Conservation (phyloP, 2,888 invertebrate species). For the Trissolcus japonicus region DNA sequence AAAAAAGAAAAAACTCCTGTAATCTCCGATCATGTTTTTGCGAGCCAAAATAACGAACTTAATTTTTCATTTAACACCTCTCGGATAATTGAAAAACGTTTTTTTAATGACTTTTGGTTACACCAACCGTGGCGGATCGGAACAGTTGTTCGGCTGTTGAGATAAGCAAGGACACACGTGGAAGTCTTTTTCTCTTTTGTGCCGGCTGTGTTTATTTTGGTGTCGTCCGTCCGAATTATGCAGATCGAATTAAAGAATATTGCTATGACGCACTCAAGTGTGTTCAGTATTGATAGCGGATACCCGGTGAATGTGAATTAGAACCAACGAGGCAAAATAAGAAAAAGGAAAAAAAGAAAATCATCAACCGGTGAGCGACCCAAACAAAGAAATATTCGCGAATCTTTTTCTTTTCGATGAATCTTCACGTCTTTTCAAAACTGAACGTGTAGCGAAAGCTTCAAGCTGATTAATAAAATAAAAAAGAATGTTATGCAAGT, state of each 20-base stretch:
- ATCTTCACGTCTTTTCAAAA: too few relatives aligned
- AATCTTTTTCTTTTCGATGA: too few relatives aligned
- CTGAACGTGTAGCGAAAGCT: too few relatives aligned
- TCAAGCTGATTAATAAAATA: too few relatives aligned
- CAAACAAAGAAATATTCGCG: too few relatives aligned
- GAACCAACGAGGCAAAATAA: conserved; percentile 25
- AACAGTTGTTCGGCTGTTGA: conserved; percentile 13
- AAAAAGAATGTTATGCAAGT: too few relatives aligned
- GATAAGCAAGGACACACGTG: conserved; percentile 40
- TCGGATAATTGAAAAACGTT: background rate
- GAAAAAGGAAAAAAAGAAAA: too few relatives aligned
- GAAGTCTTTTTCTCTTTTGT: conserved; percentile 12
- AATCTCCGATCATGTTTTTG: too few relatives aligned
- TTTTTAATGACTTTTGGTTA: background rate
- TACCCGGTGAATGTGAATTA: conserved; percentile 39
- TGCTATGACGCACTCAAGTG: conserved; percentile 34
- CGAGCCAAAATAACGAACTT: too few relatives aligned
- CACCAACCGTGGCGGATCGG: background rate
- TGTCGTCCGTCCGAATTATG: conserved; percentile 43
- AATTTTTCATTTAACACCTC: too few relatives aligned
- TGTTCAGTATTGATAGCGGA: conserved; percentile 38
- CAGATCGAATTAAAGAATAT: conserved; percentile 26
- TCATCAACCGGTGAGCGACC: too few relatives aligned
- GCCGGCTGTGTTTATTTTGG: conserved; percentile 19
- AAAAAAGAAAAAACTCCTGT: too few relatives aligned